These are phyloP conservation scores for Chloroclysta siterata DNA, from an alignment of 2,888 invertebrate genomes.

Conservation along the genomic window DNA sequence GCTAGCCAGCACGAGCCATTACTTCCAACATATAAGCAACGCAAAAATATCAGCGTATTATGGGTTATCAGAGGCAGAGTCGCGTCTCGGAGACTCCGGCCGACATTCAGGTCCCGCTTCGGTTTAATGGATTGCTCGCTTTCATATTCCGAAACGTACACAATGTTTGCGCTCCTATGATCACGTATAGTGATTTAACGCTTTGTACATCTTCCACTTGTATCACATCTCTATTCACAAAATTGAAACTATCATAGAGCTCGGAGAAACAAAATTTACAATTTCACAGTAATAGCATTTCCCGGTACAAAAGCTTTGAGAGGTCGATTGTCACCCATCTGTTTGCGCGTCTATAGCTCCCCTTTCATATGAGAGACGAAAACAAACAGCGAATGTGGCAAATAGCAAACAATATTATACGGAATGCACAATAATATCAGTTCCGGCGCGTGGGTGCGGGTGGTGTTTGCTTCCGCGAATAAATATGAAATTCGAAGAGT, in stretches of 20 bases:
- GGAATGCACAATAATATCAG: constrained; percentile 86
- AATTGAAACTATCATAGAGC: constrained; percentile 44
- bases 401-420: constrained; percentile 86
- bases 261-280: constrained; percentile 64
- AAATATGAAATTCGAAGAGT: constrained; percentile 85
- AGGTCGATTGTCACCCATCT: constrained; percentile 76
- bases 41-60: constrained; percentile 85
- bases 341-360: constrained; percentile 81
- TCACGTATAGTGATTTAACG: constrained; percentile 73
- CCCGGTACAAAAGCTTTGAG: constrained; percentile 68
- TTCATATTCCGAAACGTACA: constrained; percentile 78
- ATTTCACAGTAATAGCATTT: constrained; percentile 72
- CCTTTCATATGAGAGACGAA: constrained; percentile 84
- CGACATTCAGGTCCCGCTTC: constrained; percentile 72
- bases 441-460: constrained; percentile 76
- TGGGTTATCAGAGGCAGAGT: constrained; percentile 81
- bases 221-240: constrained; percentile 39
- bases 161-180: constrained; percentile 77
- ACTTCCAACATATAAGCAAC: constrained; percentile 85
- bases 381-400: constrained; percentile 85
- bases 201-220: constrained; percentile 57
- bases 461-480: constrained; percentile 80
- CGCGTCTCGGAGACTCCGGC: constrained; percentile 72
- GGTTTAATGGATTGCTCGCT: constrained; percentile 83
- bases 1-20: constrained; percentile 73